A percentile compares a stretch with the other conserved stretches of the same genome.
phyloP scores from a whole-genome alignment of 1,140 invertebrate genomes.

The Choristoneura fumiferana region DNA sequence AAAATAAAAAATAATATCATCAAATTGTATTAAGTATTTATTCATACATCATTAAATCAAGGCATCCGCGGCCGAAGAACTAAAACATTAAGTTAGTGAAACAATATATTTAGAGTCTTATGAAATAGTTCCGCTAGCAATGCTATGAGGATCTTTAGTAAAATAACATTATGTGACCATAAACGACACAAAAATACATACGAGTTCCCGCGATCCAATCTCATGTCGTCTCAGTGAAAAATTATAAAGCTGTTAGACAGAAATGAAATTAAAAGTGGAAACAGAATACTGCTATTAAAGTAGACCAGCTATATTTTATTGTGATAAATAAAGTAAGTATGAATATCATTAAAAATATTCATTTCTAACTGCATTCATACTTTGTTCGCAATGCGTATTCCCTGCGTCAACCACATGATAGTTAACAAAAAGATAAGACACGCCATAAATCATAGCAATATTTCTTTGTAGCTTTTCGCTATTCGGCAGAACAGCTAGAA shows the following conservation, averaged over 20 bases:
- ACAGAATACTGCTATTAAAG: conserved; percentile 1
- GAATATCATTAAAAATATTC: neutral
- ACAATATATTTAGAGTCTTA: conserved; percentile 22
- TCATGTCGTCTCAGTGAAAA: neutral
- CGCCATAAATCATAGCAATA: too few relatives aligned
- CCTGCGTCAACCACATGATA: neutral
- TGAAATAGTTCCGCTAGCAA: conserved; percentile 28
- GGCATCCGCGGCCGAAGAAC: conserved; percentile 36
- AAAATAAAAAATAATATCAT: conserved; percentile 22
- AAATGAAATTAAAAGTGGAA: conserved; percentile 9
- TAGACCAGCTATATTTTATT: conserved; percentile 2
- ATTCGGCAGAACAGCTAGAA: too few relatives aligned
- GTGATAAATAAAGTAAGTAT: conserved; percentile 7
- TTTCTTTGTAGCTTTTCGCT: too few relatives aligned
- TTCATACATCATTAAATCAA: conserved; percentile 39
- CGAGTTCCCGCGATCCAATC: neutral
- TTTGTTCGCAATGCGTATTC: conserved; percentile 5
- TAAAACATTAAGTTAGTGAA: conserved; percentile 34
- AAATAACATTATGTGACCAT: conserved; percentile 13
- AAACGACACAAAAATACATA: conserved; percentile 14
- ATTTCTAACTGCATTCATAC: neutral
- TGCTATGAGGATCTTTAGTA: conserved; percentile 30
- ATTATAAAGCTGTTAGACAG: neutral
- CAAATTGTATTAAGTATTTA: conserved; percentile 37
- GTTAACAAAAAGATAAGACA: too few relatives aligned